These are phyloP conservation scores for Octopus sinensis DNA, from an alignment of 1,140 invertebrate genomes.

Conservation along the genomic window DNA sequence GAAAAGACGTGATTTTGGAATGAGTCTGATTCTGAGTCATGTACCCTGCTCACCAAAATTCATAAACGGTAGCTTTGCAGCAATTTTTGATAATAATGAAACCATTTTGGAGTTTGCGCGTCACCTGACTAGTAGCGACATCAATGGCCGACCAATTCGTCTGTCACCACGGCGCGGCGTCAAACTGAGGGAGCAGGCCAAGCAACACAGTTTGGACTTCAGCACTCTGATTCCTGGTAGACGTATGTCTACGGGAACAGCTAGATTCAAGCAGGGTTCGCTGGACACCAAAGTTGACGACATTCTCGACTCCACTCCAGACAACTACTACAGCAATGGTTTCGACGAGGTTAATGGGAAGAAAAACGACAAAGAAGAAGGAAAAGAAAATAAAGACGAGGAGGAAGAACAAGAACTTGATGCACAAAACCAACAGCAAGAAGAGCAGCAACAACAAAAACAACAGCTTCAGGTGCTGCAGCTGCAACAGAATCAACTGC, in stretches of 20 bases:
- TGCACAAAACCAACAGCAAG: not conserved
- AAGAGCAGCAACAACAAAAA: not conserved
- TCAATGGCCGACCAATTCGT: slow-evolving; percentile 41
- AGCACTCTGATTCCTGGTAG: slow-evolving; percentile 17
- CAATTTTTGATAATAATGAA: slow-evolving; percentile 86
- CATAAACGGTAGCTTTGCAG: slow-evolving; percentile 92
- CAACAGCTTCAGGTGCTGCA: not conserved
- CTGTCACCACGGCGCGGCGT: slow-evolving; percentile 47
- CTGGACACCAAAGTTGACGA: slow-evolving; percentile 56
- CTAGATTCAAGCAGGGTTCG: slow-evolving; percentile 44
- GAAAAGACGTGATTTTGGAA: slow-evolving; percentile 71
- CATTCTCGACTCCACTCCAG: slow-evolving; percentile 41
- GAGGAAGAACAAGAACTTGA: not conserved
- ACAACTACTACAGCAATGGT: not conserved
- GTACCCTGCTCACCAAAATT: slow-evolving; percentile 96
- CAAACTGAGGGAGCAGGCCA: slow-evolving; percentile 40
- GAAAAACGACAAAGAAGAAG: not conserved
- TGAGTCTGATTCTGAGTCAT: slow-evolving; percentile 84
- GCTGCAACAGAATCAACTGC: not conserved
- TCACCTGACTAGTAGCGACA: slow-evolving; percentile 39
- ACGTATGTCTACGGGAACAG: slow-evolving; percentile 18
- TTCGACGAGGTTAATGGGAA: not conserved
- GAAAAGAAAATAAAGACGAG: not conserved
- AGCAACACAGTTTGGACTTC: slow-evolving; percentile 52
- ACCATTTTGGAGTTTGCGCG: slow-evolving; percentile 75